These are phyloP conservation scores for Limnephilus lunatus DNA, from an alignment of 2,888 invertebrate species.

Conservation along the genomic window DNA sequence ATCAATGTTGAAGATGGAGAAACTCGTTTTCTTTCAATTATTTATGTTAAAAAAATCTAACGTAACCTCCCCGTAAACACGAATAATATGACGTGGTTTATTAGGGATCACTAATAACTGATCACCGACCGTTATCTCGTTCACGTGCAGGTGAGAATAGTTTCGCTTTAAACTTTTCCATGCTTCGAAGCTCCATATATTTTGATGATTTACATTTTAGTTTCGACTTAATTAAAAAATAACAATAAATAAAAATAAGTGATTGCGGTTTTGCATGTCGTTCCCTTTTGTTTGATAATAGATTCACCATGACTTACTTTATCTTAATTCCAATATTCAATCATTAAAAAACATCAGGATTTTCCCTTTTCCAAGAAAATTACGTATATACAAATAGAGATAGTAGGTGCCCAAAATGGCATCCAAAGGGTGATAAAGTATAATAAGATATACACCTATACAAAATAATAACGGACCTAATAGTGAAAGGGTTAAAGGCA, in stretches of 20 bases:
- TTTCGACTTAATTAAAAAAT: neutral
- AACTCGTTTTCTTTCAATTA: neutral
- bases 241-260: neutral
- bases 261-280: too few relatives aligned
- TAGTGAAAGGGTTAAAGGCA: conserved; percentile 12
- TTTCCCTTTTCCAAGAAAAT: neutral
- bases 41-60: neutral
- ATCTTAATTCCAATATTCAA: neutral
- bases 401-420: neutral
- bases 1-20: neutral
- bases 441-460: neutral
- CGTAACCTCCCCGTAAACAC: neutral
- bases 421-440: neutral
- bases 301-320: neutral
- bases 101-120: neutral
- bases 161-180: neutral
- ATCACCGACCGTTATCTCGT: neutral
- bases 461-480: neutral
- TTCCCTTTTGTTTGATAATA: neutral
- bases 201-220: neutral
- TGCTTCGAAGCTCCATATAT: neutral
- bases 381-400: neutral
- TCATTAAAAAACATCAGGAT: neutral
- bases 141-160: neutral
- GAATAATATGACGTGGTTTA: neutral